Percentiles rank a stretch among this genome's conserved stretches.
phyloP scores from a whole-genome alignment of 1,140 invertebrate species.

The Lineus longissimus region DNA sequence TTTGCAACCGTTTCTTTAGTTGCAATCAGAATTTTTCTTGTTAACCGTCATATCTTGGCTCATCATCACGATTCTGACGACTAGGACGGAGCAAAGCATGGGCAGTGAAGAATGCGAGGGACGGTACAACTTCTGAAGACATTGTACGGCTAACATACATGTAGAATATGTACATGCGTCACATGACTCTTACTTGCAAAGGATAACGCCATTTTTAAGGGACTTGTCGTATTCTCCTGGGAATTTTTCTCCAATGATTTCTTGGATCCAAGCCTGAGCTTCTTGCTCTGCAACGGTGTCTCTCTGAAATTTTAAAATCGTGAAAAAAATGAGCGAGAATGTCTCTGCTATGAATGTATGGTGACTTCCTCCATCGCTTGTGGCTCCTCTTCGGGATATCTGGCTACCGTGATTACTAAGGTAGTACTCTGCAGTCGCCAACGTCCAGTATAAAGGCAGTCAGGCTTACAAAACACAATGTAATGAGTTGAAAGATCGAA shows the following conservation, averaged over 20 bases:
- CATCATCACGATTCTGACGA: neutral
- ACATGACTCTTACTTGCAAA: constrained; percentile 65
- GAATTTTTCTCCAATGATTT: constrained; percentile 64
- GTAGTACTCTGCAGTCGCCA: too few relatives aligned
- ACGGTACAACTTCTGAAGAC: too few relatives aligned
- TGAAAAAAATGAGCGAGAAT: constrained; percentile 8
- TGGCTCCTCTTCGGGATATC: too few relatives aligned
- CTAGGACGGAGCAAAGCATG: neutral
- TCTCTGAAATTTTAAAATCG: constrained; percentile 67
- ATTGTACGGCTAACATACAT: too few relatives aligned
- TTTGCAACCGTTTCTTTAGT: neutral
- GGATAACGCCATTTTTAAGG: constrained; percentile 82
- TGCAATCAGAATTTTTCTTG: neutral
- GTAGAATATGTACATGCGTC: too few relatives aligned
- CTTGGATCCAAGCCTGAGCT: constrained; percentile 86
- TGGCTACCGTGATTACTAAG: too few relatives aligned
- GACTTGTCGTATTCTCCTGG: constrained; percentile 69
- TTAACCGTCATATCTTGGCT: neutral
- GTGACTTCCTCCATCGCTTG: too few relatives aligned
- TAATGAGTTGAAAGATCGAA: too few relatives aligned
- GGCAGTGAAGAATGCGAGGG: too few relatives aligned
- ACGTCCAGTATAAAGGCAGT: too few relatives aligned
- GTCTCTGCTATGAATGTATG: too few relatives aligned
- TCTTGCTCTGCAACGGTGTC: constrained; percentile 73
- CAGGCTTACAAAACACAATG: too few relatives aligned